These are phyloP conservation scores for Lasioglossum malachurum DNA, from an alignment of 2,888 invertebrate species.

Conservation along the genomic window DNA sequence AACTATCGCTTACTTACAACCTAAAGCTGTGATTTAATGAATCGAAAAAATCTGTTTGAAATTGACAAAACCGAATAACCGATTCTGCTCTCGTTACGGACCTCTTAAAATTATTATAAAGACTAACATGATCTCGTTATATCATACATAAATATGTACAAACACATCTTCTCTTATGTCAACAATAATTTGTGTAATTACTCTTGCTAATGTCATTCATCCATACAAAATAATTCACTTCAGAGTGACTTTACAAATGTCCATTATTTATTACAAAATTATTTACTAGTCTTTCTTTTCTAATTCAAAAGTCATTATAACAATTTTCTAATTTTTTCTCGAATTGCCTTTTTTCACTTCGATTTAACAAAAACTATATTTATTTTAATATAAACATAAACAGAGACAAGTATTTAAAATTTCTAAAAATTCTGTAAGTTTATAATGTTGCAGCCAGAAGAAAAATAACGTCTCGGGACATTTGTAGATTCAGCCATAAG, in stretches of 20 bases:
- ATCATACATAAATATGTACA: conserved; percentile 80
- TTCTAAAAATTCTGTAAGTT: background rate
- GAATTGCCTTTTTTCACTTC: background rate
- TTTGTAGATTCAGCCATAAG: background rate
- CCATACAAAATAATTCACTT: conserved; percentile 45
- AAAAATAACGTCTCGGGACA: background rate
- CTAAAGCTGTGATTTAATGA: background rate
- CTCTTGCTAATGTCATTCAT: conserved; percentile 70
- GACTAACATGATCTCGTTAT: conserved; percentile 69
- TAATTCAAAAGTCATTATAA: background rate
- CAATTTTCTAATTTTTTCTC: background rate
- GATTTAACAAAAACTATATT: background rate
- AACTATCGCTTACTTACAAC: background rate
- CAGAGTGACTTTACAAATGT: conserved; percentile 7
- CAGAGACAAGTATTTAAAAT: background rate
- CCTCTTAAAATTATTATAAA: conserved; percentile 69
- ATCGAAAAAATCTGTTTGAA: background rate
- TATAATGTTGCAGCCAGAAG: background rate
- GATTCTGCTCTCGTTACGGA: conserved; percentile 61
- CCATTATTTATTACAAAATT: background rate
- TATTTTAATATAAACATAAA: background rate
- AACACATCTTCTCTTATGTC: conserved; percentile 73
- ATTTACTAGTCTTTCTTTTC: background rate
- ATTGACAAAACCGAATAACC: conserved; percentile 63
- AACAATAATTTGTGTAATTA: conserved; percentile 72